These are phyloP conservation scores for Syritta pipiens DNA, from an alignment of 2,888 invertebrate genomes.

Conservation along the genomic window DNA sequence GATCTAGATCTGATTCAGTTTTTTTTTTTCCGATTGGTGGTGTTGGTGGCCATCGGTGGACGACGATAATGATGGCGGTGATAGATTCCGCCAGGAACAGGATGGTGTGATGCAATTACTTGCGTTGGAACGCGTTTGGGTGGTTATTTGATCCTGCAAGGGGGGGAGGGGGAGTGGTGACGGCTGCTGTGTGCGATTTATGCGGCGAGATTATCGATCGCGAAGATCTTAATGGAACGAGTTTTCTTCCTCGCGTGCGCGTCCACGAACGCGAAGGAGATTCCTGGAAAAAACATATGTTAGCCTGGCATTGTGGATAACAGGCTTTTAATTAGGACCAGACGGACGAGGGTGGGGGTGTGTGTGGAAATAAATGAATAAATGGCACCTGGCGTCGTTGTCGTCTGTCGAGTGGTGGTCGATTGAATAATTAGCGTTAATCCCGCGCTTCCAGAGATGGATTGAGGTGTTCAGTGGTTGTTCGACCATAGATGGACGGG, in stretches of 20 bases:
- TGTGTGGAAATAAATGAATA: constrained; percentile 55
- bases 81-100: constrained; percentile 61
- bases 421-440: too few species aligned
- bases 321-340: constrained; percentile 61
- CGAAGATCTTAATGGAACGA: constrained; percentile 65
- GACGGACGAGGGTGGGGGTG: constrained; percentile 61
- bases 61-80: constrained; percentile 59
- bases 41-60: constrained; percentile 35
- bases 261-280: constrained; percentile 44
- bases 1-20: constrained; percentile 49
- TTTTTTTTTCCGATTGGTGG: constrained; percentile 13
- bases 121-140: constrained; percentile 62
- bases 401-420: too few species aligned
- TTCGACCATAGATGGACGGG: too few species aligned
- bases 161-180: constrained; percentile 24
- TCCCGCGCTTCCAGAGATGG: too few species aligned
- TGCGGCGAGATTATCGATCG: constrained; percentile 53
- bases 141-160: constrained; percentile 47
- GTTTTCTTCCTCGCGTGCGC: constrained; percentile 35
- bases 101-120: constrained; percentile 68
- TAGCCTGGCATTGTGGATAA: constrained; percentile 44
- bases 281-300: constrained; percentile 16
- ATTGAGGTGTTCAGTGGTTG: too few species aligned
- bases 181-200: constrained; percentile 30
- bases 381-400: constrained; percentile 46